These are phyloP conservation scores for Noturus placidus DNA, from an alignment of 2,113 vertebrate genomes.

Conservation along the genomic window DNA sequence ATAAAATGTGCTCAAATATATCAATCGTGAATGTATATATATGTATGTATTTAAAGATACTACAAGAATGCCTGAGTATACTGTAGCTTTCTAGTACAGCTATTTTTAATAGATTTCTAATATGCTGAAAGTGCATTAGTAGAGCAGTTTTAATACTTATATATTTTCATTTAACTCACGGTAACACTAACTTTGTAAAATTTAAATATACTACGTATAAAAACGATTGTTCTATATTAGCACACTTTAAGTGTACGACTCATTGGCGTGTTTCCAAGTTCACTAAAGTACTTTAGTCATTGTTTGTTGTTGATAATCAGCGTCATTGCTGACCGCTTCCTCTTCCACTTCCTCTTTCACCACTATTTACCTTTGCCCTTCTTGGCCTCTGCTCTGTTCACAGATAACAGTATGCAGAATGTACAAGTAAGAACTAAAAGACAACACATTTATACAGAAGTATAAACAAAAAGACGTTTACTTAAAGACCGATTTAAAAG, in stretches of 20 bases:
- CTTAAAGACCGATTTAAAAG: background rate
- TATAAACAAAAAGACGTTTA: background rate
- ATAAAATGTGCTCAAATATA: background rate
- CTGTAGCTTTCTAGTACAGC: no score
- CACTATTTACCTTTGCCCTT: background rate
- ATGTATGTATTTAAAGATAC: no score
- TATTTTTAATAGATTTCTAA: no score
- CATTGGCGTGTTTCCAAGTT: background rate
- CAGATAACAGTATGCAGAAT: background rate
- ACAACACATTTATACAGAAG: background rate
- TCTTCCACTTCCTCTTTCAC: slow-evolving; percentile 11
- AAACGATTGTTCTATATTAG: background rate
- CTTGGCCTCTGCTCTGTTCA: background rate
- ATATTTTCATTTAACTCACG: background rate
- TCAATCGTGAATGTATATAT: background rate
- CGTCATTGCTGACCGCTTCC: background rate
- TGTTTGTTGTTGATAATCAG: background rate
- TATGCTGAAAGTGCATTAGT: no score
- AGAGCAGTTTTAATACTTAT: background rate
- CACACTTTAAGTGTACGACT: background rate
- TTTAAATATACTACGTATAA: background rate
- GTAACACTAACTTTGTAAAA: background rate
- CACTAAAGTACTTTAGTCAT: background rate
- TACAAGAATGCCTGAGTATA: no score
- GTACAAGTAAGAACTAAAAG: background rate